phyloP scores from a whole-genome alignment of 2,888 invertebrate genomes.

The Pachymerium ferrugineum region DNA sequence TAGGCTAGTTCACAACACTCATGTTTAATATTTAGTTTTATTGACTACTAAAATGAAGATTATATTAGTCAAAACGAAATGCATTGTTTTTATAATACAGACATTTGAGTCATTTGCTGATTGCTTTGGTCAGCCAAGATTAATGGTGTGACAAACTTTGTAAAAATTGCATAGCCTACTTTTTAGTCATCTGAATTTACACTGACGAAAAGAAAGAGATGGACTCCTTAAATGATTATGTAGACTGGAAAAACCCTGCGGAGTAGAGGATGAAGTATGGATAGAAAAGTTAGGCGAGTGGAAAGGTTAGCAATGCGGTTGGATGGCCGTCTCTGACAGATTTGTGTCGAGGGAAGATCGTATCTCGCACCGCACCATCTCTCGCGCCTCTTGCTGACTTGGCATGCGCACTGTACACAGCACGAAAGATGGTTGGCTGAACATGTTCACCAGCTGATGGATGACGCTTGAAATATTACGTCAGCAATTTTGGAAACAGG shows the following conservation, averaged over 20 bases:
- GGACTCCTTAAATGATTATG: background rate
- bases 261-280: constrained; percentile 6
- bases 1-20: too few species aligned
- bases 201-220: background rate
- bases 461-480: constrained; percentile 9
- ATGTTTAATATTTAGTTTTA: too few species aligned
- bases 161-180: too few species aligned
- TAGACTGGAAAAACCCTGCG: background rate
- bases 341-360: constrained; percentile 27
- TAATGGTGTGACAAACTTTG: too few species aligned
- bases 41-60: too few species aligned
- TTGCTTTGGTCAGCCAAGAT: too few species aligned
- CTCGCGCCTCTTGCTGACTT: constrained; percentile 12
- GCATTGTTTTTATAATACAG: too few species aligned
- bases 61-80: too few species aligned
- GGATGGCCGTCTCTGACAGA: constrained; percentile 19
- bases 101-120: too few species aligned
- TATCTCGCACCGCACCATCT: constrained; percentile 7
- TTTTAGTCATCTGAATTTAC: too few species aligned
- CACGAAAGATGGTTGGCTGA: constrained; percentile 14
- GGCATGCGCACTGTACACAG: constrained; percentile 22
- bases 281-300: constrained; percentile 21
- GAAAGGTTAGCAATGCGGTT: constrained; percentile 27
- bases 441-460: constrained; percentile 25
- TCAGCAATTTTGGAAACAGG: constrained; percentile 5